Evolutionary conservation across 2,113 vertebrate genomes (phyloP), one percentile per base, ranked within the genome.

Genomic region (Ivindomyrus marchei): DNA sequence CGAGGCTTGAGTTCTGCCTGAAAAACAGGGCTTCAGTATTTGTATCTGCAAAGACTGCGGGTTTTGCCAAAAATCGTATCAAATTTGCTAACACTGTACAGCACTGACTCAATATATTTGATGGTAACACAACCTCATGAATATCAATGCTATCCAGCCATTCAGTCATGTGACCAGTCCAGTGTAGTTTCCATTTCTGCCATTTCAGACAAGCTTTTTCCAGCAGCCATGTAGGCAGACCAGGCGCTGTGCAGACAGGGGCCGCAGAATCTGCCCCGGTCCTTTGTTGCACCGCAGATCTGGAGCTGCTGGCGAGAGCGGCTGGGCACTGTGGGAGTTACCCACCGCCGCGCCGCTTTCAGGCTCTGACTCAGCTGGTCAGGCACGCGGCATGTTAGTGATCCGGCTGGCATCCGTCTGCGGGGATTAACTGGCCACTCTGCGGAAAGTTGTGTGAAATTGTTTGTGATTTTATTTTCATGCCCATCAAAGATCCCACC

Each of bases 361-460:
- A 53, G 89, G 74, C 70, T 45, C 85, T 94, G 94, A 93, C 91
- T 77, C 90, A 90, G 89, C 89, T 46, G 84, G 90, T 39, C 89
- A 15, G 90, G 92, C 91, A 93, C 88, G 92, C 90, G 17, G 87
- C 70, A 88, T 90, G 80, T 92, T 91, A 89, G 45, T 66, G 31
- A 85, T 90, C 90, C 91, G 36, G 74, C 92, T 92, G 92, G 90
- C 92, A 88, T 90, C 92, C 90, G 87, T 91, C 91, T 85, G 90
- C 89, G 46, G 93, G 94, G 95, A 94, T 95, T 95, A 95, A 90
- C 93, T 91, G 91, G 90, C 93, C 93, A 92, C 91, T 90, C 91
- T 88, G 83, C 39, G 87, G 93, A 94, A 95, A 95, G 93, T 94
- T 89, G 93, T 95, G 95, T 95, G 94, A 96, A 96, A 95, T 95